Evolutionary conservation across 2,888 invertebrate species (phyloP).

Genomic region (Torymus texanus): DNA sequence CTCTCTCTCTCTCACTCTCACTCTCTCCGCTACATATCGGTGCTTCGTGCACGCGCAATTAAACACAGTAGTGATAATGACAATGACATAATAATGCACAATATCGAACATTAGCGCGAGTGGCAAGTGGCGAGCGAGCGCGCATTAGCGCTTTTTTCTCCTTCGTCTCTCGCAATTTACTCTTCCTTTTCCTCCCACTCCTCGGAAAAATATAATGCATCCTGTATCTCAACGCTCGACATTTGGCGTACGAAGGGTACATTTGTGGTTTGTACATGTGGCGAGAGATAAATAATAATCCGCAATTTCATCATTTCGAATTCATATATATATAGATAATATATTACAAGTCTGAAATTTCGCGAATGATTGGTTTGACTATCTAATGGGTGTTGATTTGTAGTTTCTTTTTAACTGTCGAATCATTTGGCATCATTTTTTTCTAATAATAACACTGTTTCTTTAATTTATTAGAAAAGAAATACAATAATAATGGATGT

Average conservation of each 20-base stretch:
- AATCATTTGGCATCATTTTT: too few relatives aligned
- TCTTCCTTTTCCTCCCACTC: background rate
- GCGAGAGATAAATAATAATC: slow-evolving; percentile 25
- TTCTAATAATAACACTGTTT: too few relatives aligned
- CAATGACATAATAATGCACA: slow-evolving; percentile 47
- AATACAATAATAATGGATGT: too few relatives aligned
- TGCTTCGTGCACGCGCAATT: slow-evolving; percentile 23
- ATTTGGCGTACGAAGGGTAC: slow-evolving; percentile 2
- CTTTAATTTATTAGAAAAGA: too few relatives aligned
- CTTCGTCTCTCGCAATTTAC: too few relatives aligned
- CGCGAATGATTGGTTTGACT: too few relatives aligned
- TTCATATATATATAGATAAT: too few relatives aligned
- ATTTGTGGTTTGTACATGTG: background rate
- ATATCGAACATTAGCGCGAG: slow-evolving; percentile 59
- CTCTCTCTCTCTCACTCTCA: background rate
- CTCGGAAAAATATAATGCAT: too few relatives aligned
- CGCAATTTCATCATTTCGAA: slow-evolving; percentile 17
- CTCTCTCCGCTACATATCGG: background rate
- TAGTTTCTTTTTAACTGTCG: too few relatives aligned
- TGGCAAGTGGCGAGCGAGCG: slow-evolving; percentile 53
- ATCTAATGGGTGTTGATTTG: too few relatives aligned
- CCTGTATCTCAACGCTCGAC: background rate
- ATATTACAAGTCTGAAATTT: too few relatives aligned
- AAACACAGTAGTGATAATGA: slow-evolving; percentile 47
- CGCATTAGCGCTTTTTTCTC: slow-evolving; percentile 42